These are phyloP conservation scores for Erythrolamprus reginae DNA, from an alignment of 2,113 vertebrate genomes.

Conservation along the genomic window DNA sequence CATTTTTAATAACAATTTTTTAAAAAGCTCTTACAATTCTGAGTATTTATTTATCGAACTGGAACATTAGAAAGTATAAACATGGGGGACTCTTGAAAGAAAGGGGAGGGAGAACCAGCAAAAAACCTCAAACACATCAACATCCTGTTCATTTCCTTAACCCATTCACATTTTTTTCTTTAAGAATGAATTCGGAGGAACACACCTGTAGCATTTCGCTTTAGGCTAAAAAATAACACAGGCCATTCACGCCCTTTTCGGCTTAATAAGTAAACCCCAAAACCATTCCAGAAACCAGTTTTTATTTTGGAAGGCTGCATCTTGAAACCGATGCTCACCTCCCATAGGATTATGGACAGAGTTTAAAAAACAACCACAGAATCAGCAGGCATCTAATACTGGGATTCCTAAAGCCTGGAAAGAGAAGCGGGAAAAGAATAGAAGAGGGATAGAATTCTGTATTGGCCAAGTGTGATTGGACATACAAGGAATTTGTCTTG, in stretches of 20 bases:
- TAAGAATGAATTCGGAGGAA: not conserved
- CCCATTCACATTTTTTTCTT: too few species aligned
- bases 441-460: too few species aligned
- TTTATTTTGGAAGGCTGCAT: not conserved
- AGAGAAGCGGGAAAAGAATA: not conserved
- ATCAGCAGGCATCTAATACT: not conserved
- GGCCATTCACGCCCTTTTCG: not conserved
- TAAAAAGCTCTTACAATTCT: not conserved
- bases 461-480: too few species aligned
- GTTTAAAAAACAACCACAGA: not conserved
- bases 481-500: too few species aligned
- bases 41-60: not conserved
- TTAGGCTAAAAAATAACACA: not conserved
- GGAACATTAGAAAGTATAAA: not conserved
- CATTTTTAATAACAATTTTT: not conserved
- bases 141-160: not conserved
- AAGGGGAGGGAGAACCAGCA: not conserved
- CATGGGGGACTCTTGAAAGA: not conserved
- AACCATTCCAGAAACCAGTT: not conserved
- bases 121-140: not conserved
- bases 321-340: too few species aligned
- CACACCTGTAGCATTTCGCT: not conserved
- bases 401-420: too few species aligned
- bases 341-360: not conserved
- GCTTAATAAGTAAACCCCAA: not conserved